These are phyloP conservation scores for Hydrolagus affinis DNA, from an alignment of 2,113 vertebrate genomes.

Conservation along the genomic window DNA sequence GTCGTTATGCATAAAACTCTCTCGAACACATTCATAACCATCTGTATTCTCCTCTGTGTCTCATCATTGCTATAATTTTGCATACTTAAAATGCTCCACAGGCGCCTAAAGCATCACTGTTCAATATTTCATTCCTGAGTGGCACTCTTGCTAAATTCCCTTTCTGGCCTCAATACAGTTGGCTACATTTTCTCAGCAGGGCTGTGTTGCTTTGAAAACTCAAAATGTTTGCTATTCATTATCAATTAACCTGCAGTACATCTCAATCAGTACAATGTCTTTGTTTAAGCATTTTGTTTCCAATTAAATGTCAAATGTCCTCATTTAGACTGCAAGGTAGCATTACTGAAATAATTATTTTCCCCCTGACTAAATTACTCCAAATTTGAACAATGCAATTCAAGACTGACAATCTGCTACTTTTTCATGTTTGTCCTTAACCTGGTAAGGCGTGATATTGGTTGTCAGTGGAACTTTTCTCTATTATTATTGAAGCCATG, in stretches of 20 bases:
- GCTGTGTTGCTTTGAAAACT: not conserved
- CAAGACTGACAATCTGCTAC: not conserved
- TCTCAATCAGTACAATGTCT: not conserved
- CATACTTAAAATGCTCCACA: no score
- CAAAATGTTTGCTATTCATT: not conserved
- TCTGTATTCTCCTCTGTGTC: no score
- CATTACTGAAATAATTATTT: slow-evolving; percentile 6
- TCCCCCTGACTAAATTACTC: not conserved
- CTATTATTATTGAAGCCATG: not conserved
- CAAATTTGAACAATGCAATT: not conserved
- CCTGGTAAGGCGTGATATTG: not conserved
- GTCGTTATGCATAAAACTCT: no score
- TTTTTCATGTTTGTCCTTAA: not conserved
- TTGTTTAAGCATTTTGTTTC: not conserved
- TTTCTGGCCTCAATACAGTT: not conserved
- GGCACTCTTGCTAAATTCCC: not conserved
- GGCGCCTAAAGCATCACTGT: no score
- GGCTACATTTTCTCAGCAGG: not conserved
- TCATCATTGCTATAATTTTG: no score
- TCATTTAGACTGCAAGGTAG: not conserved
- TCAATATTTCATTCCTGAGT: no score
- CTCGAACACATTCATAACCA: no score
- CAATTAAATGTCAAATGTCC: slow-evolving; percentile 2
- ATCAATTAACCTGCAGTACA: not conserved
- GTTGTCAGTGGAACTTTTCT: not conserved